These are phyloP conservation scores for Chionoecetes opilio DNA, from an alignment of 1,140 invertebrate genomes.

Conservation along the genomic window DNA sequence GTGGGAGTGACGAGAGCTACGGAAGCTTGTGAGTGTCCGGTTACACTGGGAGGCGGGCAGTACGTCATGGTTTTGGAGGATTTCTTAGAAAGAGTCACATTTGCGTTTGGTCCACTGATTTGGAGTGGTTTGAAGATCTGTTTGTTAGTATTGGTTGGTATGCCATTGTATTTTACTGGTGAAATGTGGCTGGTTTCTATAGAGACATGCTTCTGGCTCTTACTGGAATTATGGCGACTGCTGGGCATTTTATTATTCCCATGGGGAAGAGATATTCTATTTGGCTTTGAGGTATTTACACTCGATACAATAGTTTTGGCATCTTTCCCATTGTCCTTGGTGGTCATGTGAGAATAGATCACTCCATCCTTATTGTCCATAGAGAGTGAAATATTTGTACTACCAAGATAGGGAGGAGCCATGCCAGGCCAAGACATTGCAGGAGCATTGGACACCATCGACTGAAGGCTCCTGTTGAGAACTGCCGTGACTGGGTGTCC, in stretches of 20 bases:
- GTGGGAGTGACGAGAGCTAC: conserved; percentile 69
- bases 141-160: conserved; percentile 63
- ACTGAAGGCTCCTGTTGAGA: conserved; percentile 72
- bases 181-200: conserved; percentile 60
- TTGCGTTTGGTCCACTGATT: conserved; percentile 67
- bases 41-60: conserved; percentile 52
- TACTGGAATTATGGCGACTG: conserved; percentile 47
- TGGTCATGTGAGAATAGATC: conserved; percentile 65
- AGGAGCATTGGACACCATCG: conserved; percentile 68
- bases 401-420: conserved; percentile 67
- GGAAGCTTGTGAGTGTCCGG: conserved; percentile 55
- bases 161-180: conserved; percentile 69
- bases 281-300: conserved; percentile 73
- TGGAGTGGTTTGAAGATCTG: conserved; percentile 76
- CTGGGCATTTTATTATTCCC: conserved; percentile 58
- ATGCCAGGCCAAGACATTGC: conserved; percentile 74
- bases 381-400: conserved; percentile 76
- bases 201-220: conserved; percentile 61
- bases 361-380: conserved; percentile 74
- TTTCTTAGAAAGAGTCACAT: conserved; percentile 47
- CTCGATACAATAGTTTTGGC: conserved; percentile 62
- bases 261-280: conserved; percentile 70
- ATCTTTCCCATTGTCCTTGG: conserved; percentile 65
- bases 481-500: conserved; percentile 54
- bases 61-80: conserved; percentile 55